Evolutionary conservation across 2,113 vertebrate genomes (phyloP).

Genomic region (Carassius gibelio): DNA sequence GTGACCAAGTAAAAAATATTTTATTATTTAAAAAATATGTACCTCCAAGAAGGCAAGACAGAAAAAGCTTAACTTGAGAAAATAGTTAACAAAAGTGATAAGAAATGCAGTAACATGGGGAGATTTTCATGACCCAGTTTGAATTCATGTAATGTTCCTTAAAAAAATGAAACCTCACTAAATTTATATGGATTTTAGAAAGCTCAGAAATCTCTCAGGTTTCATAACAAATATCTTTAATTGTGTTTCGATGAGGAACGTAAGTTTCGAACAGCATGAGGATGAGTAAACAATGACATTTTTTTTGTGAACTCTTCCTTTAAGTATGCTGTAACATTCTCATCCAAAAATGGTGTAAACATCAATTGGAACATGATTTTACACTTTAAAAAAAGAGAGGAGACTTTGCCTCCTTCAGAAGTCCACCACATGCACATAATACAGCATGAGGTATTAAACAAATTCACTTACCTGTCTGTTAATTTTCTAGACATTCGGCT

Average conservation of each 20-base stretch:
- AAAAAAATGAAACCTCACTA: background rate
- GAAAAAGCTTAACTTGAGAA: background rate
- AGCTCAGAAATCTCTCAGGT: background rate
- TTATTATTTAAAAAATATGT: too few relatives aligned
- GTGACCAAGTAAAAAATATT: background rate
- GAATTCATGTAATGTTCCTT: background rate
- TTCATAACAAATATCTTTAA: background rate
- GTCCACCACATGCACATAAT: background rate
- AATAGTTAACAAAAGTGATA: background rate
- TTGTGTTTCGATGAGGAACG: background rate
- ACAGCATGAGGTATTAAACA: background rate
- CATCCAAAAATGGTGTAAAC: background rate
- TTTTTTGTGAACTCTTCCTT: background rate
- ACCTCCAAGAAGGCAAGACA: background rate
- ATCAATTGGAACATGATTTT: background rate
- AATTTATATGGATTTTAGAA: background rate
- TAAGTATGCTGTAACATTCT: background rate
- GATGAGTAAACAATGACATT: background rate
- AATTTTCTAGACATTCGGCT: conserved; percentile 49
- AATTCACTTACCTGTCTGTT: conserved; percentile 61
- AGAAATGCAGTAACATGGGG: background rate
- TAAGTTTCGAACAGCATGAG: too few relatives aligned
- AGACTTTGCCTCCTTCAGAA: background rate
- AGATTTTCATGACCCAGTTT: background rate
- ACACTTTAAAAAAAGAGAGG: background rate